Evolutionary conservation across 2,797 vertebrate species (phyloP).

Genomic region (Melanotaenia maccullochi): DNA sequence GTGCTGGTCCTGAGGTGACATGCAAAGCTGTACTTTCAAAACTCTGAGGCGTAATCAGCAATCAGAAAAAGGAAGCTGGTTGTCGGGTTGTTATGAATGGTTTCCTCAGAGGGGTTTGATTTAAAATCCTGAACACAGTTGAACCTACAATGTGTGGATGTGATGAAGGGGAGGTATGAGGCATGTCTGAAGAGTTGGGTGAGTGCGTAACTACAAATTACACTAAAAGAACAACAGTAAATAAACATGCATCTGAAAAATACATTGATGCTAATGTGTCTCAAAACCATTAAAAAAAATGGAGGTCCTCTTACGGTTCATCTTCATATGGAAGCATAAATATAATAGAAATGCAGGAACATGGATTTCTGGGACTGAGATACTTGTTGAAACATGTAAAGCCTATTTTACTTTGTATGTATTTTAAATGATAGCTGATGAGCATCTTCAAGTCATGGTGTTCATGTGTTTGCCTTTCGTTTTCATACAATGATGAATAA

Average conservation of each 20-base stretch:
- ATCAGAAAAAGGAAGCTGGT: slow-evolving; percentile 76
- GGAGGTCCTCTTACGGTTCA: slow-evolving; percentile 22
- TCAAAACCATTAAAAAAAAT: slow-evolving; percentile 16
- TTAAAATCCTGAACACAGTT: slow-evolving; percentile 62
- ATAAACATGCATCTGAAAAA: not conserved
- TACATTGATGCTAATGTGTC: slow-evolving; percentile 12
- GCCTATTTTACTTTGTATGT: slow-evolving; percentile 14
- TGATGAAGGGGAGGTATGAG: slow-evolving; percentile 17
- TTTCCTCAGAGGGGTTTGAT: slow-evolving; percentile 71
- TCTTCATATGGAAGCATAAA: slow-evolving; percentile 3
- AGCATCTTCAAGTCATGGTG: not conserved
- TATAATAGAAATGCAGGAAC: not conserved
- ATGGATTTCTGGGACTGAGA: slow-evolving; percentile 19
- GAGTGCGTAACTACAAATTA: slow-evolving; percentile 55
- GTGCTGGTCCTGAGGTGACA: slow-evolving; percentile 57
- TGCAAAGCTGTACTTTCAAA: slow-evolving; percentile 58
- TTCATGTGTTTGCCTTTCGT: not conserved
- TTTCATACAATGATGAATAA: not conserved
- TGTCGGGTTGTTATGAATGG: slow-evolving; percentile 72
- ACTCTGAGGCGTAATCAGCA: slow-evolving; percentile 79
- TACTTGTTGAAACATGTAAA: slow-evolving; percentile 31
- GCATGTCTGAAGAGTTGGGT: slow-evolving; percentile 26
- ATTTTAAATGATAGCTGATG: not conserved
- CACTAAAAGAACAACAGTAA: slow-evolving; percentile 44
- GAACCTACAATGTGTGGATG: slow-evolving; percentile 42